Percentiles rank a stretch among this genome's conserved stretches.
Evolutionary conservation across 2,888 invertebrate species (phyloP).

Genomic region (Drosophila cognata): DNA sequence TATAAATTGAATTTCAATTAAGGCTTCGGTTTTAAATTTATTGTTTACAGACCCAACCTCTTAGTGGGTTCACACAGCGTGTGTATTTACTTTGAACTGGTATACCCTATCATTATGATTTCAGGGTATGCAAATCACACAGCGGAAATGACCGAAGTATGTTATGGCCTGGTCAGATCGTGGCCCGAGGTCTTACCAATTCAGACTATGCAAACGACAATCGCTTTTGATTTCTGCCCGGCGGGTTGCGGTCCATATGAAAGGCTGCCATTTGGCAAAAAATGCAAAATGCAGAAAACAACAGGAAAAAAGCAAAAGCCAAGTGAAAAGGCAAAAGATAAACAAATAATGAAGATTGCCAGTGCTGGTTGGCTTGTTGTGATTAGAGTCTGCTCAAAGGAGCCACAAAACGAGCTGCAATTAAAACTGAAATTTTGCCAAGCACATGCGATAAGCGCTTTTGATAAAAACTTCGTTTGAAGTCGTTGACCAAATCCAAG

Average conservation of each 20-base stretch:
- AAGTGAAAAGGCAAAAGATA: slow-evolving; percentile 59
- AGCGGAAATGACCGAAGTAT: slow-evolving; percentile 51
- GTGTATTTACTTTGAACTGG: no score
- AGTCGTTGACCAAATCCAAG: slow-evolving; percentile 32
- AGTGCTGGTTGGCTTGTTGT: slow-evolving; percentile 52
- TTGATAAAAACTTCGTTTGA: slow-evolving; percentile 65
- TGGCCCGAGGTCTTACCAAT: slow-evolving; percentile 11
- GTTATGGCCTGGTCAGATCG: slow-evolving; percentile 37
- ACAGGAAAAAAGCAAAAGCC: background rate
- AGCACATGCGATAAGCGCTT: slow-evolving; percentile 55
- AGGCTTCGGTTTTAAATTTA: background rate
- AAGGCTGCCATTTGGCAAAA: slow-evolving; percentile 48
- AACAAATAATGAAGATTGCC: slow-evolving; percentile 72
- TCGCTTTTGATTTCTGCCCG: slow-evolving; percentile 21
- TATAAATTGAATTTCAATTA: background rate
- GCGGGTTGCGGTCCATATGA: slow-evolving; percentile 53
- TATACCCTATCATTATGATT: background rate
- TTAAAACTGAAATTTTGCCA: slow-evolving; percentile 63
- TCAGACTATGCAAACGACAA: slow-evolving; percentile 21
- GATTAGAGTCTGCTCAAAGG: slow-evolving; percentile 25
- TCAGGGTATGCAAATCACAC: slow-evolving; percentile 8
- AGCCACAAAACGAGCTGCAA: slow-evolving; percentile 63
- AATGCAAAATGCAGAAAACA: background rate
- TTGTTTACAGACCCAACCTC: background rate
- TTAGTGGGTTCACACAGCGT: no score